phyloP scores from a whole-genome alignment of 2,113 vertebrate genomes.

The Cairina moschata region DNA sequence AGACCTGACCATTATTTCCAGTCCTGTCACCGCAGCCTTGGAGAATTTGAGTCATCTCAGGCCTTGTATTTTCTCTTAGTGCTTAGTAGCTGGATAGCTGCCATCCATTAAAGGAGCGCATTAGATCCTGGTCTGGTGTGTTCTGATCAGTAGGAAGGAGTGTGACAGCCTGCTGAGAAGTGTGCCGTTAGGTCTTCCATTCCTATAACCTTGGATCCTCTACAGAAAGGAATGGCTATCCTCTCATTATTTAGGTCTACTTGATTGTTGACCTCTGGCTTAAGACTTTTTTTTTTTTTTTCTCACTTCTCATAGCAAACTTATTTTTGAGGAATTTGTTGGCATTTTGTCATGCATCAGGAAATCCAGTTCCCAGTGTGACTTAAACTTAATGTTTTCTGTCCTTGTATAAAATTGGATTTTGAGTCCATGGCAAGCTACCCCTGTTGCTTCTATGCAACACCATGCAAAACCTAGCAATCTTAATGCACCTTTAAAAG shows the following conservation, averaged over 20 bases:
- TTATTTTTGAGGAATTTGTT: neutral
- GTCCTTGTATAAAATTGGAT: neutral
- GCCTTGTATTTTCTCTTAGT: neutral
- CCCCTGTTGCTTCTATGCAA: neutral
- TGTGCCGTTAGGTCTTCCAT: neutral
- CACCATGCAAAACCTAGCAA: neutral
- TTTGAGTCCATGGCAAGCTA: neutral
- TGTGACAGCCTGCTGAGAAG: neutral
- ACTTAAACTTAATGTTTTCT: neutral
- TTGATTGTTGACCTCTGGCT: neutral
- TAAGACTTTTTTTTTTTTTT: neutral
- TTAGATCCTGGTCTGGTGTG: neutral
- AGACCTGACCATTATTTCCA: neutral
- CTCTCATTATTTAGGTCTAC: neutral
- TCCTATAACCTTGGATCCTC: neutral
- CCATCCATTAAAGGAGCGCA: accelerated
- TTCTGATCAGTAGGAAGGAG: neutral
- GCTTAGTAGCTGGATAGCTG: neutral
- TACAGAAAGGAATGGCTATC: neutral
- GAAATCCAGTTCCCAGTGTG: neutral
- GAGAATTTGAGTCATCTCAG: neutral
- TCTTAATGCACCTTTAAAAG: neutral
- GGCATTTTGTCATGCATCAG: neutral
- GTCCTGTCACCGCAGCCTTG: neutral
- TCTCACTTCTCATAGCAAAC: neutral